Evolutionary conservation across 1,140 invertebrate species (phyloP).

Genomic region (Colletes gigas): DNA sequence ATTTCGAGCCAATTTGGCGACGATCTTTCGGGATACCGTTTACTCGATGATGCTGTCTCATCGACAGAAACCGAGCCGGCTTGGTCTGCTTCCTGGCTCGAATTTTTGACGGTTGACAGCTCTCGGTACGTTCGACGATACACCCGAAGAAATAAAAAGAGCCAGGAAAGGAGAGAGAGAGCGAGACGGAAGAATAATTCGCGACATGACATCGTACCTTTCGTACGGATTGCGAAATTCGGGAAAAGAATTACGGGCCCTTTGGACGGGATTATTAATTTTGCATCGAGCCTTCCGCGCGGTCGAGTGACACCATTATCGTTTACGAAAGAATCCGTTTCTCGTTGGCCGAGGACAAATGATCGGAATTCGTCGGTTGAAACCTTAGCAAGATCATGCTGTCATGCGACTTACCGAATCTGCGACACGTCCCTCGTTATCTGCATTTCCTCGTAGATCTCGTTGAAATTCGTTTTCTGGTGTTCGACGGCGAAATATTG

Average conservation of each 20-base stretch:
- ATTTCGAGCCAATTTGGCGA: conserved; percentile 17
- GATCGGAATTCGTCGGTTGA: conserved; percentile 38
- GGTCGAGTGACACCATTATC: conserved; percentile 6
- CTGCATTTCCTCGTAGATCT: neutral
- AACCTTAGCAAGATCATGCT: conserved; percentile 47
- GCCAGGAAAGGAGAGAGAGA: conserved; percentile 24
- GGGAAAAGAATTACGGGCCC: conserved; percentile 22
- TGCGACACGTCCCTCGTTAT: conserved; percentile 7
- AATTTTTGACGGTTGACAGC: conserved; percentile 46
- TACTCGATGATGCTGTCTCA: neutral
- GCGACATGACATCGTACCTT: conserved; percentile 52
- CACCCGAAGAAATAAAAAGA: conserved; percentile 42
- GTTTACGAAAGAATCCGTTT: conserved; percentile 16
- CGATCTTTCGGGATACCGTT: conserved; percentile 21
- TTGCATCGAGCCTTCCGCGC: neutral
- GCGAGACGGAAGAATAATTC: conserved; percentile 32
- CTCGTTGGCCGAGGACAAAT: conserved; percentile 2
- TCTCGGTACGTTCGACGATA: conserved; percentile 36
- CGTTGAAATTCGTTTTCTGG: neutral
- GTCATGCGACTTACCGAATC: conserved; percentile 41
- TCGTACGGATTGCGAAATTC: conserved; percentile 45
- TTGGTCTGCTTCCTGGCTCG: conserved; percentile 19
- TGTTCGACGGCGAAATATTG: neutral
- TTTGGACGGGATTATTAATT: conserved; percentile 18
- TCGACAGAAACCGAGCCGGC: neutral